Evolutionary conservation across 2,797 vertebrate genomes (phyloP).

Genomic region (Danio kyathit): DNA sequence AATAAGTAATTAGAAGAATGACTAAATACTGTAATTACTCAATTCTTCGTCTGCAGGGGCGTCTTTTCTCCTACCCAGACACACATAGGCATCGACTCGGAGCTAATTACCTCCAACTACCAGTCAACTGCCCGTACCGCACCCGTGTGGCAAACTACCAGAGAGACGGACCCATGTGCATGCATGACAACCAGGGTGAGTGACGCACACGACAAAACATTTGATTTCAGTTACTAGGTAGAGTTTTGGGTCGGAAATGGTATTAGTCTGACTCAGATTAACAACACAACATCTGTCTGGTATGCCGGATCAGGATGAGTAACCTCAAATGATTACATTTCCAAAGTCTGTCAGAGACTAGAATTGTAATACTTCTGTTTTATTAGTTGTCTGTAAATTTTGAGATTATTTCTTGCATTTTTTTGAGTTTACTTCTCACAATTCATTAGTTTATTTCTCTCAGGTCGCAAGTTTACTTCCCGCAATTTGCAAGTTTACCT

Average conservation of each 20-base stretch:
- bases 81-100: slow-evolving; percentile 95
- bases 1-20: background rate
- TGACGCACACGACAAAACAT: background rate
- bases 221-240: background rate
- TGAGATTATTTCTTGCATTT: too few relatives aligned
- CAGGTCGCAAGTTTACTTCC: too few relatives aligned
- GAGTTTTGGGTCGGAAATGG: background rate
- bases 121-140: slow-evolving; percentile 93
- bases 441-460: too few relatives aligned
- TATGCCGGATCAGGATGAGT: background rate
- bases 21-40: background rate
- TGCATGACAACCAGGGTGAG: slow-evolving; percentile 91
- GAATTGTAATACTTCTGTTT: too few relatives aligned
- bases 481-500: too few relatives aligned
- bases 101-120: slow-evolving; percentile 93
- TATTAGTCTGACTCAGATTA: slow-evolving; percentile 1
- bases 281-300: background rate
- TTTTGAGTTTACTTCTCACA: too few relatives aligned
- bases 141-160: slow-evolving; percentile 92
- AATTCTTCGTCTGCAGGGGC: slow-evolving; percentile 77
- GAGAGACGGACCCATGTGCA: slow-evolving; percentile 94
- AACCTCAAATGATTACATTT: background rate
- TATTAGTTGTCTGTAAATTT: too few relatives aligned
- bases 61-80: slow-evolving; percentile 94
- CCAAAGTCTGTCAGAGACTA: too few relatives aligned